Percentiles rank a stretch among this genome's conserved stretches.
Conservation (phyloP, 2,797 vertebrate species). For the Anguilla anguilla region DNA sequence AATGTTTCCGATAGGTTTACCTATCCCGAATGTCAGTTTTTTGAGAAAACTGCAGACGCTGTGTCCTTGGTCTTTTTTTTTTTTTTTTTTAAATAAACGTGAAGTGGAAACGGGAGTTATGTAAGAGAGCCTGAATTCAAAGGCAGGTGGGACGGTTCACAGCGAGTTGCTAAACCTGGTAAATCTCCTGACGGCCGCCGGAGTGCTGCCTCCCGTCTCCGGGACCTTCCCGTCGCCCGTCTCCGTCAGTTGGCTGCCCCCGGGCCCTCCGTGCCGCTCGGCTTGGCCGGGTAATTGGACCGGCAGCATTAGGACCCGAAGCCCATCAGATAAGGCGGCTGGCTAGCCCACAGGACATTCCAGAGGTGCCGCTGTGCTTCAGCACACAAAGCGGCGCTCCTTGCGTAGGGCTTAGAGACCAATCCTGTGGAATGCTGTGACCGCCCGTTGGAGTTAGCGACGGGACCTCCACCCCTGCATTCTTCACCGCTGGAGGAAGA, state of each 20-base stretch:
- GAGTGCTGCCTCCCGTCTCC: not conserved
- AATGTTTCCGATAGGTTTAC: slow-evolving; percentile 36
- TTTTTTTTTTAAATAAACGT: not conserved
- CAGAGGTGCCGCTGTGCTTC: slow-evolving; percentile 51
- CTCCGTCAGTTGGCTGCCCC: not conserved
- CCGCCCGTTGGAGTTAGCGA: not conserved
- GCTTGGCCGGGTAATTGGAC: slow-evolving; percentile 46
- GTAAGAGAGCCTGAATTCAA: not conserved
- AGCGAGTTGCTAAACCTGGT: slow-evolving; percentile 28
- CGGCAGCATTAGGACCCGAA: slow-evolving; percentile 22
- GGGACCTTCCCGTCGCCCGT: not conserved
- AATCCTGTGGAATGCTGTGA: slow-evolving; percentile 8
- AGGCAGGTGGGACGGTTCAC: slow-evolving; percentile 40
- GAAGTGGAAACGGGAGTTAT: not conserved
- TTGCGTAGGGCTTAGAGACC: not conserved
- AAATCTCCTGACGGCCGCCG: not conserved
- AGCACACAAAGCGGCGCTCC: slow-evolving; percentile 44
- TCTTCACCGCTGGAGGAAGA: not conserved
- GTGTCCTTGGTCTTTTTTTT: not conserved
- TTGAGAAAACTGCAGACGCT: not conserved
- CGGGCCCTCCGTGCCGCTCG: not conserved
- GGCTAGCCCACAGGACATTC: slow-evolving; percentile 56
- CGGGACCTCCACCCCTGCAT: not conserved
- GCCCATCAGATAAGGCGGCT: slow-evolving; percentile 66
- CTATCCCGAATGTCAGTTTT: not conserved